phyloP scores from a whole-genome alignment of 2,113 vertebrate genomes.

The Astur gentilis region DNA sequence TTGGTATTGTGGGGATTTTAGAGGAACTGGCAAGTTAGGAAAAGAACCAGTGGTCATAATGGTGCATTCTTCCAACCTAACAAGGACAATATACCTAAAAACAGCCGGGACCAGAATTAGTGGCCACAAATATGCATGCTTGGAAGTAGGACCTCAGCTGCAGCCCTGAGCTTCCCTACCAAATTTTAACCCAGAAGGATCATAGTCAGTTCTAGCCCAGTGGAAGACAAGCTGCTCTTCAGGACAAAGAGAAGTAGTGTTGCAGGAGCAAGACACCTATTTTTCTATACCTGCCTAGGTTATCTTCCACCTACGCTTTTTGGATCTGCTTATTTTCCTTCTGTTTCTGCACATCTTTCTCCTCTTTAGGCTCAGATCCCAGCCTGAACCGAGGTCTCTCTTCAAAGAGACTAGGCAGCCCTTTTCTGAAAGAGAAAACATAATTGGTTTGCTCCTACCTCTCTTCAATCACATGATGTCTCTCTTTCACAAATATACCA shows the following conservation, averaged over 20 bases:
- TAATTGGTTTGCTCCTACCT: not conserved
- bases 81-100: not conserved
- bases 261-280: not conserved
- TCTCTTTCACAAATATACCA: not conserved
- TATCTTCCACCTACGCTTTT: not conserved
- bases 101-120: not conserved
- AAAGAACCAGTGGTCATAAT: not conserved
- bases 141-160: not conserved
- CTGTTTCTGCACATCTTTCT: not conserved
- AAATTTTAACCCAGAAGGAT: not conserved
- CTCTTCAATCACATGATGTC: not conserved
- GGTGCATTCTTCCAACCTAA: not conserved
- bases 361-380: not conserved
- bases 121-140: not conserved
- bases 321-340: not conserved
- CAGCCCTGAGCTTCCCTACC: not conserved
- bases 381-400: not conserved
- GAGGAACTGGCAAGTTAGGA: not conserved
- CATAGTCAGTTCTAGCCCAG: not conserved
- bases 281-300: not conserved
- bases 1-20: not conserved
- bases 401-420: conserved; percentile 32
- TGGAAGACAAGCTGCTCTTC: not conserved
- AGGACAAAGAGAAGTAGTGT: not conserved
- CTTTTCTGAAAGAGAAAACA: not conserved